phyloP scores from a whole-genome alignment of 2,888 invertebrate species.

The Automeris io region DNA sequence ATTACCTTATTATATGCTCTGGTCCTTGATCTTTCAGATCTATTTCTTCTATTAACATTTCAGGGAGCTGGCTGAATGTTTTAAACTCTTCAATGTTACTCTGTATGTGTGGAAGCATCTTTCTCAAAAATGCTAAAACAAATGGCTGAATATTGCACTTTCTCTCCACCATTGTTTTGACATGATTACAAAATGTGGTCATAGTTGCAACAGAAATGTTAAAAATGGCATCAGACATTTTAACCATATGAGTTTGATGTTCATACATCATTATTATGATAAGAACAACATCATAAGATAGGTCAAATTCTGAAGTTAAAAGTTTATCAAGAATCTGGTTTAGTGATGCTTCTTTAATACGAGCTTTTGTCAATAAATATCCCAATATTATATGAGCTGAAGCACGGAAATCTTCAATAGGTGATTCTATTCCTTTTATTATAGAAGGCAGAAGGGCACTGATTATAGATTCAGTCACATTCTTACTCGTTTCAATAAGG shows the following conservation, averaged over 20 bases:
- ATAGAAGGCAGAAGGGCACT: slow-evolving; percentile 83
- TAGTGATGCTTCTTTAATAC: slow-evolving; percentile 79
- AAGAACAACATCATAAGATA: slow-evolving; percentile 78
- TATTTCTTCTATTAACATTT: slow-evolving; percentile 77
- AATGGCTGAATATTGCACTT: slow-evolving; percentile 78
- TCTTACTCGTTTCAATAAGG: slow-evolving; percentile 76
- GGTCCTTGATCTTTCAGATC: slow-evolving; percentile 75
- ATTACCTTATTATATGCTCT: slow-evolving; percentile 77
- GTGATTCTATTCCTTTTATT: slow-evolving; percentile 82
- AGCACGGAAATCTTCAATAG: slow-evolving; percentile 82
- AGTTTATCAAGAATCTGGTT: slow-evolving; percentile 75
- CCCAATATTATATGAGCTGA: slow-evolving; percentile 85
- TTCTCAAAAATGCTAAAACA: slow-evolving; percentile 73
- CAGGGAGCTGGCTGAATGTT: slow-evolving; percentile 72
- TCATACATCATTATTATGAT: slow-evolving; percentile 84
- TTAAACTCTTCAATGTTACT: slow-evolving; percentile 60
- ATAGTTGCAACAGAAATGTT: slow-evolving; percentile 52
- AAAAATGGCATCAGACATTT: slow-evolving; percentile 72
- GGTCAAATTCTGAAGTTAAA: slow-evolving; percentile 48
- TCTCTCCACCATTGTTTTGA: slow-evolving; percentile 73
- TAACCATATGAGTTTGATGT: slow-evolving; percentile 72
- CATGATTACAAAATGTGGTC: slow-evolving; percentile 46
- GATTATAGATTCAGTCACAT: slow-evolving; percentile 80
- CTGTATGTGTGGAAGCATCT: slow-evolving; percentile 69
- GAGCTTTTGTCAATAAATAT: slow-evolving; percentile 80